Conservation (phyloP, 1,140 invertebrate genomes). For the Lethrus apterus region DNA sequence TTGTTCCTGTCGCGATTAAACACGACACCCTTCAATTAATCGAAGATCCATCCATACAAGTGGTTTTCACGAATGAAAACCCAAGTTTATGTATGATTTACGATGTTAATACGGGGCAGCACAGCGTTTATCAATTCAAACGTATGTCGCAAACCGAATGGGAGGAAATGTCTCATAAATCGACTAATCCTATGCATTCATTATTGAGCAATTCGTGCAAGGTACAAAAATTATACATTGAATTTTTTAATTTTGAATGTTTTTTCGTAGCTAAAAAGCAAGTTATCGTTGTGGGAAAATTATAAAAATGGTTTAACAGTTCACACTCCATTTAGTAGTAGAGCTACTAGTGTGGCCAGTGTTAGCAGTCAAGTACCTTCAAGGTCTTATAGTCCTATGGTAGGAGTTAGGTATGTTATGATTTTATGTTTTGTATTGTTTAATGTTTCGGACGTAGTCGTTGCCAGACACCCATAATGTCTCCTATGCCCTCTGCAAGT, state of each 20-base stretch:
- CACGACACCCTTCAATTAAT: conserved; percentile 49
- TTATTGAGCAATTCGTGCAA: conserved; percentile 4
- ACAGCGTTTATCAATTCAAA: conserved; percentile 76
- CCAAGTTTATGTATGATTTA: conserved; percentile 61
- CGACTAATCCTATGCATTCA: background rate
- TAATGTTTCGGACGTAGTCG: conserved; percentile 29
- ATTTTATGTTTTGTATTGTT: background rate
- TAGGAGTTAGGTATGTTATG: conserved; percentile 40
- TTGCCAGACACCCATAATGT: conserved; percentile 32
- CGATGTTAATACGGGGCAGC: conserved; percentile 64
- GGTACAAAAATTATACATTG: conserved; percentile 8
- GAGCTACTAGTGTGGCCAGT: conserved; percentile 21
- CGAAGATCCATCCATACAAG: conserved; percentile 44
- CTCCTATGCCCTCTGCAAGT: conserved; percentile 21
- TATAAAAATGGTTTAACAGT: conserved; percentile 19
- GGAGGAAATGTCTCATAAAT: conserved; percentile 17
- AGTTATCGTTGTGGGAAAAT: conserved; percentile 31
- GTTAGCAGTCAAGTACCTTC: conserved; percentile 39
- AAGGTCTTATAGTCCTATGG: conserved; percentile 55
- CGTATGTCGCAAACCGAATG: conserved; percentile 65
- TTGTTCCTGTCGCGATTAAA: conserved; percentile 73
- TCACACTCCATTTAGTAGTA: conserved; percentile 28
- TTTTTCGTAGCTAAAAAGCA: conserved; percentile 30
- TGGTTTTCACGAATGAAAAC: conserved; percentile 46
- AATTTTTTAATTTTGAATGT: background rate